phyloP scores from a whole-genome alignment of 2,113 vertebrate species.

The Phocoena phocoena region DNA sequence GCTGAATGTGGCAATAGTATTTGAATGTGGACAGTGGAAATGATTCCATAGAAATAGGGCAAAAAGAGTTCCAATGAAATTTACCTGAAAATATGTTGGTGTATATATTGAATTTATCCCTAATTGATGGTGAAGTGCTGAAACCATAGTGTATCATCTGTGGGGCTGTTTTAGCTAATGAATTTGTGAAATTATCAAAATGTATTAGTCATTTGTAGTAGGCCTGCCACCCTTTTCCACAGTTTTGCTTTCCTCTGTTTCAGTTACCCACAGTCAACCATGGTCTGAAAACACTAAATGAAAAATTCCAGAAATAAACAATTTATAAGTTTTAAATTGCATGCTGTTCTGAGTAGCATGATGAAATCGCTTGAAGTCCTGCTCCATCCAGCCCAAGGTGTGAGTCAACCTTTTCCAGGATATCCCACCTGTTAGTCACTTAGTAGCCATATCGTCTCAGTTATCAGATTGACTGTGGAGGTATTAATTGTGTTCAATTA shows the following conservation, averaged over 20 bases:
- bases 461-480: neutral
- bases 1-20: neutral
- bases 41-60: neutral
- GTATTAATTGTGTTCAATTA: neutral
- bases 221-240: neutral
- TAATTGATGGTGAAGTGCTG: neutral
- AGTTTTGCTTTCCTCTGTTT: neutral
- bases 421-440: neutral
- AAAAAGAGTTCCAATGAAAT: neutral
- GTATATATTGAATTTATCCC: neutral
- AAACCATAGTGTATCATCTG: neutral
- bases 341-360: neutral
- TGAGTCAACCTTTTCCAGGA: neutral
- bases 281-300: neutral
- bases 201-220: neutral
- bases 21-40: neutral
- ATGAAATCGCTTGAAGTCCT: neutral
- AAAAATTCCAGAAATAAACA: neutral
- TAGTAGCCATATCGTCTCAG: neutral
- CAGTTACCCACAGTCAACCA: neutral
- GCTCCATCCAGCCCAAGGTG: neutral
- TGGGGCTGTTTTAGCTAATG: neutral
- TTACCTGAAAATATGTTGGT: neutral
- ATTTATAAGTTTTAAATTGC: neutral
- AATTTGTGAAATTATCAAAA: neutral